Percentiles rank a stretch among this genome's conserved stretches.
phyloP scores from a whole-genome alignment of 2,113 vertebrate species.

The Zosterops pallidus region DNA sequence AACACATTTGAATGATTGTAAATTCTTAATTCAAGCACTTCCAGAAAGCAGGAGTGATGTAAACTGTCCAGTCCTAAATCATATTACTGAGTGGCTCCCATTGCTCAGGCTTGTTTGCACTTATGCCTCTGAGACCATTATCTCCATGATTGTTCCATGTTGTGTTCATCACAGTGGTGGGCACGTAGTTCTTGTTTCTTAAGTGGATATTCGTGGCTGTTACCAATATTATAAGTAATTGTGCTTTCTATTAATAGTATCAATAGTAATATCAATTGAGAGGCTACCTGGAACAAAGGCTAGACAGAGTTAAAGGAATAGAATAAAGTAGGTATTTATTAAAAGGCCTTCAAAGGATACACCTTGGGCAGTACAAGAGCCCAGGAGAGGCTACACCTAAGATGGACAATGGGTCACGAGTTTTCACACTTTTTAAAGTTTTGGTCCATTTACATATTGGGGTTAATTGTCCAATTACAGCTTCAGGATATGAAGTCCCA shows the following conservation, averaged over 20 bases:
- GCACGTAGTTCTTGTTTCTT: background rate
- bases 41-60: background rate
- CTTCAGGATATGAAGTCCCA: background rate
- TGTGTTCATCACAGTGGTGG: background rate
- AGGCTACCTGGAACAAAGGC: background rate
- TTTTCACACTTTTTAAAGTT: background rate
- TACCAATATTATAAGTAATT: background rate
- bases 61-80: background rate
- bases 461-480: background rate
- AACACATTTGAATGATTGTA: background rate
- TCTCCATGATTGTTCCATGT: background rate
- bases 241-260: background rate
- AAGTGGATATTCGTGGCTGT: background rate
- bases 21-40: background rate
- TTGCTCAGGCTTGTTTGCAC: background rate
- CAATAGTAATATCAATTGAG: background rate
- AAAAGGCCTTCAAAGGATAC: background rate
- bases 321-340: background rate
- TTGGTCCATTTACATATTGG: background rate
- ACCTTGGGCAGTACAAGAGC: background rate
- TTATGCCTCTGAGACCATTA: background rate
- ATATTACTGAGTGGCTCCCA: background rate
- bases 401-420: rapidly evolving
- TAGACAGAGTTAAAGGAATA: background rate
- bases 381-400: background rate